These are phyloP conservation scores for Mormyrops attenuatus DNA, from an alignment of 2,797 vertebrate species.

Conservation along the genomic window DNA sequence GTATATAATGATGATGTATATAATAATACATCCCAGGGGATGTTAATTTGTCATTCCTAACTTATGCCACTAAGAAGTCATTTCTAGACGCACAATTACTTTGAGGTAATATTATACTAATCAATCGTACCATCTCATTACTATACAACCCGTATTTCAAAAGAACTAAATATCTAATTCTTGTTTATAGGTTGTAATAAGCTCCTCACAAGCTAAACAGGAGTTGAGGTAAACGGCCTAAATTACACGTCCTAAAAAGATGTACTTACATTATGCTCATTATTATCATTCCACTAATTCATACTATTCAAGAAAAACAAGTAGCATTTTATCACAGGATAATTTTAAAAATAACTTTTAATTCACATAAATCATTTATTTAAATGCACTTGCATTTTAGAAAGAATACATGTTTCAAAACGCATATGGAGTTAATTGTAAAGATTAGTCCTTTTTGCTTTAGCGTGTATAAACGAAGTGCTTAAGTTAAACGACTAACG, in stretches of 20 bases:
- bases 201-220: neutral
- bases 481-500: neutral
- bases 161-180: conserved; percentile 14
- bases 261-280: neutral
- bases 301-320: neutral
- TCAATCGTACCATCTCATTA: conserved; percentile 13
- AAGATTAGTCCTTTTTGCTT: neutral
- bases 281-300: neutral
- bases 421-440: neutral
- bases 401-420: neutral
- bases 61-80: neutral
- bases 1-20: neutral
- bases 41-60: conserved; percentile 10
- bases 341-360: neutral
- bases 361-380: neutral
- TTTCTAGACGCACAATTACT: neutral
- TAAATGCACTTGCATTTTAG: neutral
- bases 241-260: neutral
- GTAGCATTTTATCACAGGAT: neutral
- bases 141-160: neutral
- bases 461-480: neutral
- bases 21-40: neutral
- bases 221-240: neutral
- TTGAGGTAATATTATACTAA: conserved; percentile 16
- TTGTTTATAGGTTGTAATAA: conserved; percentile 14